Evolutionary conservation across 1,140 invertebrate genomes (phyloP).

Genomic region (Sinonovacula constricta): DNA sequence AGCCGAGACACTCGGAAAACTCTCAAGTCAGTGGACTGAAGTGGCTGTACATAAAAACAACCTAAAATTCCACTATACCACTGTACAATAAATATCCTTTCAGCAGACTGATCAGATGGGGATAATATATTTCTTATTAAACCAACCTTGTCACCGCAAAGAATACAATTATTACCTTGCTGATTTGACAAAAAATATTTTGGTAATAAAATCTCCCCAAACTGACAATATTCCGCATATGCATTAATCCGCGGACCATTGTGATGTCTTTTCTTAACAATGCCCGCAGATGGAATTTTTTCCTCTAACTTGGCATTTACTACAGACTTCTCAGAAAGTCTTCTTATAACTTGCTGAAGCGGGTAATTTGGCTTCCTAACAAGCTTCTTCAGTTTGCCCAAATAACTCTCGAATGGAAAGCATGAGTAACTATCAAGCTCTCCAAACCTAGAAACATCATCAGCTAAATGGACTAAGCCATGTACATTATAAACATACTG

Average conservation of each 20-base stretch:
- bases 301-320: too few relatives aligned
- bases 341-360: too few relatives aligned
- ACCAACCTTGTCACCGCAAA: not conserved
- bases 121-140: too few relatives aligned
- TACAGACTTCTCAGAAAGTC: conserved; percentile 23
- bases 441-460: conserved; percentile 30
- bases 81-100: not conserved
- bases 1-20: not conserved
- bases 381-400: too few relatives aligned
- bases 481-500: conserved; percentile 56
- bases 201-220: too few relatives aligned
- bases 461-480: conserved; percentile 35
- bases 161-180: conserved; percentile 5
- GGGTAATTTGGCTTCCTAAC: too few relatives aligned
- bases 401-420: conserved; percentile 52
- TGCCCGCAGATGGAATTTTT: too few relatives aligned
- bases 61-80: not conserved
- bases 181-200: not conserved
- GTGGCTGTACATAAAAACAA: conserved; percentile 1
- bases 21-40: too few relatives aligned
- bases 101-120: too few relatives aligned
- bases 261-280: too few relatives aligned
- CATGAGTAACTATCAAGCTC: too few relatives aligned
- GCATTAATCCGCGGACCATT: not conserved
- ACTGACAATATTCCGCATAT: not conserved